Evolutionary conservation across 2,797 vertebrate genomes (phyloP).

Genomic region (Acridotheres tristis): DNA sequence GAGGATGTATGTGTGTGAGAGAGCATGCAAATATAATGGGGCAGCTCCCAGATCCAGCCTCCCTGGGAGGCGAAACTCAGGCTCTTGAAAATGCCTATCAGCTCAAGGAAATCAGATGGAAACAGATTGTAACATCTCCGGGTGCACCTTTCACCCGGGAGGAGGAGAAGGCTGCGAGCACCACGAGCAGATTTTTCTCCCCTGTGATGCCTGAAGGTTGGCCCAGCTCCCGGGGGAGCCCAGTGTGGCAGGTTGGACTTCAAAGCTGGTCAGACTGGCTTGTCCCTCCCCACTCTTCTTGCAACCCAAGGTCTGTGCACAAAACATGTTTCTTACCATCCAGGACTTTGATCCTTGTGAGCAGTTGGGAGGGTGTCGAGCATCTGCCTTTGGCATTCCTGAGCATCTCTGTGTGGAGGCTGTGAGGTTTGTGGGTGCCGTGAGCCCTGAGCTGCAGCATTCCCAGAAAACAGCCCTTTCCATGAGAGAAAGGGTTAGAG

Average conservation of each 20-base stretch:
- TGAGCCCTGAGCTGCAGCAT: background rate
- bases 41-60: background rate
- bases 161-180: background rate
- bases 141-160: background rate
- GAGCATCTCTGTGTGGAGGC: background rate
- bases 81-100: background rate
- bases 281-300: background rate
- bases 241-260: background rate
- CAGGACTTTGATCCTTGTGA: background rate
- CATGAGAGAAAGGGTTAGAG: background rate
- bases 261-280: background rate
- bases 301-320: background rate
- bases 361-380: background rate
- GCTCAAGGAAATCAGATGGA: background rate
- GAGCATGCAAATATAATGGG: background rate
- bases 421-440: background rate
- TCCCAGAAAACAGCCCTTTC: background rate
- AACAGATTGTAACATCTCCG: background rate
- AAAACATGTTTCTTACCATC: background rate
- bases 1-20: conserved; percentile 23
- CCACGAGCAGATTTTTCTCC: background rate
- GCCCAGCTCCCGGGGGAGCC: background rate
- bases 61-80: conserved; percentile 8
- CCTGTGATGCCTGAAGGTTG: background rate
- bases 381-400: background rate